Evolutionary conservation across 2,888 invertebrate genomes (phyloP), one percentile per base, ranked within the genome.

Genomic region (Cephalotes varians): DNA sequence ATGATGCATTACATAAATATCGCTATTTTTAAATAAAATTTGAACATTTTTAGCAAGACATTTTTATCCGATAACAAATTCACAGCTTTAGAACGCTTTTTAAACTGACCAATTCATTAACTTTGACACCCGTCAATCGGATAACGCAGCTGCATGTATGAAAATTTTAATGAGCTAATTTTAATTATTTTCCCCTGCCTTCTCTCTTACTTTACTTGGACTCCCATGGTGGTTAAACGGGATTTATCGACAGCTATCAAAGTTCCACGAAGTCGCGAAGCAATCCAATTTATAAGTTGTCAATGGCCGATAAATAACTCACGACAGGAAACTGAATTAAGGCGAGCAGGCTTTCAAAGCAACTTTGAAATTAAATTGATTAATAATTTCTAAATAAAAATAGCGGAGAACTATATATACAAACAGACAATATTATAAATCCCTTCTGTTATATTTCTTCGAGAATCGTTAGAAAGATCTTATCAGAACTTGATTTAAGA

Each of bases 281-380:
- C 77, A 79, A 79, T 79, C 77, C 47, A 79, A 79, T 79, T 79
- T 79, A 79, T 79, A 79, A 79, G 77, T 79, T 79, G 77, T 79
- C 77, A 79, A 79, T 71, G 44, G 44, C 44, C 71, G 77, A 79
- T 79, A 79, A 79, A 79, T 79, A 79, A 79, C 71, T 79, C 77
- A 58, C 69, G 77, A 77, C 44, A 56, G 71, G 31, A 56, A 44
- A 31, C 71, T 56, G 56, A 71, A 79, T 79, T 79, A 79, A 56
- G 71, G 34, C 15, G 40, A 56, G 56, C n/a, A n/a, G n/a, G n/a
- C 25, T 79, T 79, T 47, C 25, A 12, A 58, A 25, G 71, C 71
- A 71, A 56, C 74, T 58, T 79, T 47, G 34, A 71, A 54, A 71
- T 79, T 77, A 77, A 77, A 69, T 77, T 44, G 69, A 77, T 77